Base-by-base conservation (phyloP, 2,797 vertebrate genomes). In the Gila robusta region DNA sequence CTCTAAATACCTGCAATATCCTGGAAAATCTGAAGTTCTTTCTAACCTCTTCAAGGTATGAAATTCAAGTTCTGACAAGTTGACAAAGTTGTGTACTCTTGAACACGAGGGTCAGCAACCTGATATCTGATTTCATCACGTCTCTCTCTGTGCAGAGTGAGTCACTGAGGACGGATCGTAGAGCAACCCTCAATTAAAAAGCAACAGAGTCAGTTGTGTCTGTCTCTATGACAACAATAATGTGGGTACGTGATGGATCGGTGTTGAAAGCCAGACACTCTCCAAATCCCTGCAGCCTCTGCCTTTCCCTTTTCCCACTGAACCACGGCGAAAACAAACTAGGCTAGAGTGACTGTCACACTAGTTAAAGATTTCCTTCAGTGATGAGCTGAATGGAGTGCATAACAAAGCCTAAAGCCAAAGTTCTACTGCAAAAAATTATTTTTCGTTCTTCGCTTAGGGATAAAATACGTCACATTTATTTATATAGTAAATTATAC, bases 161-260 rank as follows among this genome's bases (percentile, higher is more conserved):
- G 72, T 91, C 74, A 77, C 78, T 52, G 82, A 86, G 85, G 88
- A 90, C 88, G 87, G 69, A 88, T 70, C 41, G 1, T 74, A 87
- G 26, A 71, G 37, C 74, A 73, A 59, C 49, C 16, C 79, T 72
- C 9, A 37, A n/a, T 44, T 64, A 79, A 87, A 88, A 87, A 62
- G 88, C 81, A 90, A 83, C 52, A 89, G 9, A 81, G 87, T 91
- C 85, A 86, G 91, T 93, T 93, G 89, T 94, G 93, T 94, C 92
- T 92, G 89, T 92, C 85, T 64, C 92, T 84, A 92, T 91, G 83
- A 91, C 90, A 92, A 94, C 91, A 8, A 77, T 88, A 49, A 86
- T 70, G 79, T 72, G 86, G 76, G 91, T 86, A 89, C 86, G 77
- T 49, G 49, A 59, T 79, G 14, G 71, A 88, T 84, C 70, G 87